Evolutionary conservation across 2,113 vertebrate species (phyloP), one percentile per base, ranked within the genome.

Genomic region (Pleuronectes platessa): DNA sequence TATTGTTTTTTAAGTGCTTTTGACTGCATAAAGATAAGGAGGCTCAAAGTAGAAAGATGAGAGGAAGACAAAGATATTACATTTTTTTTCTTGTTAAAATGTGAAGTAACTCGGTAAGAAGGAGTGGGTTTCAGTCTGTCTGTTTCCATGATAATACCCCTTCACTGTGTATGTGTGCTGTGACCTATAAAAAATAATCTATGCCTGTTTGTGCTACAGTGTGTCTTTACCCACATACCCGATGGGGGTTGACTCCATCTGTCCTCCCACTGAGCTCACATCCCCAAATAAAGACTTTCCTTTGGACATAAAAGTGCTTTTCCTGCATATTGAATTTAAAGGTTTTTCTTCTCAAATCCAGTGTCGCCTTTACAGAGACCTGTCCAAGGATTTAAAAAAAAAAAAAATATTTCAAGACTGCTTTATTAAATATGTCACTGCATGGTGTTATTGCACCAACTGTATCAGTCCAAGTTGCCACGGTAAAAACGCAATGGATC

Each of bases 181-280:
- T 79, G 87, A 87, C 91, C 89, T 91, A 24, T 87, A n/a, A 51
- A 81, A n/a, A 20, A 78, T 87, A 89, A 66, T 76, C 61, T 67
- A 70, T 17, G 80, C n/a, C 53, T 59, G 74, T 68, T 79, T 76
- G 74, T 67, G 61, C 71, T 70, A 71, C 73, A 82, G 61, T 55
- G 58, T 79, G 85, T 82, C 67, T 83, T 87, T 65, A 81, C 68
- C 68, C 82, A 85, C 67, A 72, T 71, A 76, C 89, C 90, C 80
- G 3, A 26, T 67, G 81, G 91, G 90, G 68, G 59, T 78, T 55
- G 42, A 74, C 86, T 85, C 91, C 90, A 91, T 91, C 88, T 91
- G 91, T 89, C 72, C 82, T 84, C 79, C 60, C 59, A 80, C 84
- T 76, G 78, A 72, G 80, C 74, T 84, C 79, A 74, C 64, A 86